Evolutionary conservation across 1,140 invertebrate genomes (phyloP).

Genomic region (Drosophila ironensis): DNA sequence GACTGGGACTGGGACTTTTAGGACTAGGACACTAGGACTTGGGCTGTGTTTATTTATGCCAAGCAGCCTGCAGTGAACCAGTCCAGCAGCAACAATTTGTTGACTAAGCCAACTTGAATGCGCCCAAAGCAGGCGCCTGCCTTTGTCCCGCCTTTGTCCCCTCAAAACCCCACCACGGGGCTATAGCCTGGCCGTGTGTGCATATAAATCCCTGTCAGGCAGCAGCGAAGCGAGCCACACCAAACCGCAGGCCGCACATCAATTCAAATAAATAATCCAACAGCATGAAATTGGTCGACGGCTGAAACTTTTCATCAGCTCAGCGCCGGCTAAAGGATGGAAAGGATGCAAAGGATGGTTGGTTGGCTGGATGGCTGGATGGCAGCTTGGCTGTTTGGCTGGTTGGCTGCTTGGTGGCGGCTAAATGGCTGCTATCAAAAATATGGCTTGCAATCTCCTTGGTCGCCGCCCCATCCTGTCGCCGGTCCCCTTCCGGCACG

Average conservation of each 20-base stretch:
- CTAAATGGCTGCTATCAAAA: slow-evolving; percentile 74
- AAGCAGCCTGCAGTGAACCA: no score
- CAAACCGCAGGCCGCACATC: slow-evolving; percentile 61
- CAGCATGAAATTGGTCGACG: slow-evolving; percentile 70
- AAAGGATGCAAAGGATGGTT: not conserved
- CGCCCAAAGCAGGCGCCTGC: not conserved
- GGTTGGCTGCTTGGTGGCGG: not conserved
- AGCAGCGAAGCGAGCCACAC: slow-evolving; percentile 24
- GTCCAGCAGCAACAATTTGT: slow-evolving; percentile 28
- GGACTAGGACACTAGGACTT: no score
- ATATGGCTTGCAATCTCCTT: slow-evolving; percentile 52
- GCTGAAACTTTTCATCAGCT: slow-evolving; percentile 62
- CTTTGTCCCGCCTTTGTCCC: not conserved
- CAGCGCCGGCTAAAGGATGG: slow-evolving; percentile 2
- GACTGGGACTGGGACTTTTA: no score
- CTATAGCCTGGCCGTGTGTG: not conserved
- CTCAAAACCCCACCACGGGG: no score
- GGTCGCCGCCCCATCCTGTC: not conserved
- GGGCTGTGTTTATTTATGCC: slow-evolving; percentile 48
- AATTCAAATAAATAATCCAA: slow-evolving; percentile 79
- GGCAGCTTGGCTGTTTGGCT: not conserved
- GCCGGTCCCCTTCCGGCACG: slow-evolving; percentile 37
- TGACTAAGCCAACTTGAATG: no score
- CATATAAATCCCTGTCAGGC: slow-evolving; percentile 40
- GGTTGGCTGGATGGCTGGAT: no score